A percentile compares a stretch with the other conserved stretches of the same genome.
Evolutionary conservation across 1,140 invertebrate genomes (phyloP).

Genomic region (Trichogramma pretiosum): DNA sequence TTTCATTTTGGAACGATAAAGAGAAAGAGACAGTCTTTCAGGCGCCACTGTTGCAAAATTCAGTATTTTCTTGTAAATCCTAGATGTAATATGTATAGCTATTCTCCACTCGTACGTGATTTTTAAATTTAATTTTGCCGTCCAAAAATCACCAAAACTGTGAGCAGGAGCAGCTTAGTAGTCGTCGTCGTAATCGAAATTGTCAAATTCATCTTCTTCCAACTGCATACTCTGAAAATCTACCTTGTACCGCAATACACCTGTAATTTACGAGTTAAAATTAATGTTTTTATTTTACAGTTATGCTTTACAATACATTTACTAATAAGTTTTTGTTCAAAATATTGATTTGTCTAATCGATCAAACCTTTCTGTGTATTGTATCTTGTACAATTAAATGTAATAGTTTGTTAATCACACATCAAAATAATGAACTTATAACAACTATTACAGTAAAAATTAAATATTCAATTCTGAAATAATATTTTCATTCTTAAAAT

Average conservation of each 20-base stretch:
- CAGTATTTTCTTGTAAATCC: constrained; percentile 9
- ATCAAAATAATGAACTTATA: background rate
- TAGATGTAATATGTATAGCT: background rate
- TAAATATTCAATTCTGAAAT: constrained; percentile 12
- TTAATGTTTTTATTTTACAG: no score
- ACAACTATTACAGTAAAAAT: constrained; percentile 11
- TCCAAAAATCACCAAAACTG: constrained; percentile 10
- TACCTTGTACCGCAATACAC: constrained; percentile 95
- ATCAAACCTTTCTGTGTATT: no score
- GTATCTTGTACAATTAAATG: constrained; percentile 20
- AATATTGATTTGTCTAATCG: no score
- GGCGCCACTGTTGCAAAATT: constrained; percentile 2
- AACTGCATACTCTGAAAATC: constrained; percentile 96
- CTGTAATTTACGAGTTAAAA: no score
- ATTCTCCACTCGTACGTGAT: constrained; percentile 12
- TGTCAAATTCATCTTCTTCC: constrained; percentile 74
- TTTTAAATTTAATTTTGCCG: constrained; percentile 7
- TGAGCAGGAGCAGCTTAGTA: constrained; percentile 57
- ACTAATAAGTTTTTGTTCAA: no score
- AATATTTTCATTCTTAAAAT: no score
- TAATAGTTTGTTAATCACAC: constrained; percentile 13
- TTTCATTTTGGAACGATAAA: constrained; percentile 14
- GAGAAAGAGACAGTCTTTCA: constrained; percentile 14
- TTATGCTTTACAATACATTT: no score
- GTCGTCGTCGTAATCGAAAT: constrained; percentile 89